Evolutionary conservation across 1,140 invertebrate species (phyloP).

Genomic region (Mya arenaria): DNA sequence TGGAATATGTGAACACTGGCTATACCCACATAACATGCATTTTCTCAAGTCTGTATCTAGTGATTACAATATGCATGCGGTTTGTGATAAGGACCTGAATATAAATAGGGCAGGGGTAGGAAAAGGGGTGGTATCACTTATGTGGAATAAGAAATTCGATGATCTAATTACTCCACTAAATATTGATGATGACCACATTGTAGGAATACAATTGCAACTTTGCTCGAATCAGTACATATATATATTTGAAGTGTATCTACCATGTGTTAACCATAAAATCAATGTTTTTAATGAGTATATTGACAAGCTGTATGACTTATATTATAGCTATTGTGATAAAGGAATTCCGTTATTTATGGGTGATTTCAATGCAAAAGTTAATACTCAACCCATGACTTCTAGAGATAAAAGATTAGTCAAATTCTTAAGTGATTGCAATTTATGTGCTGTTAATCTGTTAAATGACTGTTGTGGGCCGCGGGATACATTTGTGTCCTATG

Average conservation of each 20-base stretch:
- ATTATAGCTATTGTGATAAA: not conserved
- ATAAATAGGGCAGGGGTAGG: not conserved
- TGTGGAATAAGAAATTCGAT: slow-evolving; percentile 8
- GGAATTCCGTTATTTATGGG: not conserved
- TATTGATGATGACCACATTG: slow-evolving; percentile 6
- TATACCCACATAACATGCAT: not conserved
- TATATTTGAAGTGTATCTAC: slow-evolving; percentile 25
- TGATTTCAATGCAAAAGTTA: not conserved
- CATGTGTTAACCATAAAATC: not conserved
- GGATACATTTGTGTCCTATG: not conserved
- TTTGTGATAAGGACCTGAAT: not conserved
- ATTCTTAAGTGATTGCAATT: not conserved
- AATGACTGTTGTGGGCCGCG: not conserved
- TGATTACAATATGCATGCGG: not conserved
- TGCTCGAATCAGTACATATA: not conserved
- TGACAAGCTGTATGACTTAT: slow-evolving; percentile 3
- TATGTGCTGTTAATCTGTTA: not conserved
- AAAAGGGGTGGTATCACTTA: slow-evolving; percentile 8
- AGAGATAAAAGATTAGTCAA: not conserved
- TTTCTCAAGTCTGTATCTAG: not conserved
- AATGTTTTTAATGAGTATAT: not conserved
- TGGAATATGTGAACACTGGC: not conserved
- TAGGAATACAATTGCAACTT: slow-evolving; percentile 19
- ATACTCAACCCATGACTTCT: not conserved
- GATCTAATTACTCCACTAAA: not conserved